These are phyloP conservation scores for Flabesymbios commensalis DNA, from an alignment of 2,888 invertebrate species.

Conservation along the genomic window DNA sequence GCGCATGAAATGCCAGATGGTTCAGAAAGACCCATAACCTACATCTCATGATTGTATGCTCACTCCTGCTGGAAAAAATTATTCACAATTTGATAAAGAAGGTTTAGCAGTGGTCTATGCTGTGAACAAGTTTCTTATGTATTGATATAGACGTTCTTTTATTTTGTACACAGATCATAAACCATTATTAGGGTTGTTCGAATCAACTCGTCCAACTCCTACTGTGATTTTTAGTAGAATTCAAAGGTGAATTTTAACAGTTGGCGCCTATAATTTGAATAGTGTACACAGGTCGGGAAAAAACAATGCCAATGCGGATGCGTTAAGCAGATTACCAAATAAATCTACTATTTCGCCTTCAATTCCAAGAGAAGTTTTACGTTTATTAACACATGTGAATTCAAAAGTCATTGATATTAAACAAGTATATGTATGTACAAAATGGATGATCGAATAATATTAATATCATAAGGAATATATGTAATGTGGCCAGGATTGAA, in stretches of 20 bases:
- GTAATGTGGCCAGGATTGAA: background rate
- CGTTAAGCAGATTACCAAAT: conserved; percentile 1
- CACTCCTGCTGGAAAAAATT: conserved; percentile 32
- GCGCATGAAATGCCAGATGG: too few relatives aligned
- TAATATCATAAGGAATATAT: background rate
- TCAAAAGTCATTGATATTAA: background rate
- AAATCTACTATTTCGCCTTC: background rate
- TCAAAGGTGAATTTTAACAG: conserved; percentile 43
- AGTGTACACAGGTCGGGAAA: background rate
- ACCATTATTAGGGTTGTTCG: conserved; percentile 23
- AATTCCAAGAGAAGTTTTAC: background rate
- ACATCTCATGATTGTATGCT: conserved; percentile 34
- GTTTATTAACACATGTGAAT: background rate
- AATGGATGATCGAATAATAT: background rate
- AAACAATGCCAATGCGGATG: background rate
- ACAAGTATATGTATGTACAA: background rate
- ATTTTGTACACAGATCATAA: conserved; percentile 26
- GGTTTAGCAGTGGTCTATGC: conserved; percentile 31
- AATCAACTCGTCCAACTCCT: conserved; percentile 32
- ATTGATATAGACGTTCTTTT: conserved; percentile 33
- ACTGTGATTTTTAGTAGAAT: conserved; percentile 46
- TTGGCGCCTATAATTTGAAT: background rate
- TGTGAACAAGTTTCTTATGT: conserved; percentile 38
- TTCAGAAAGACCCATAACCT: conserved; percentile 31
- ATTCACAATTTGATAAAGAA: conserved; percentile 39